phyloP scores from a whole-genome alignment of 1,140 invertebrate genomes.

The Glomeris maerens region DNA sequence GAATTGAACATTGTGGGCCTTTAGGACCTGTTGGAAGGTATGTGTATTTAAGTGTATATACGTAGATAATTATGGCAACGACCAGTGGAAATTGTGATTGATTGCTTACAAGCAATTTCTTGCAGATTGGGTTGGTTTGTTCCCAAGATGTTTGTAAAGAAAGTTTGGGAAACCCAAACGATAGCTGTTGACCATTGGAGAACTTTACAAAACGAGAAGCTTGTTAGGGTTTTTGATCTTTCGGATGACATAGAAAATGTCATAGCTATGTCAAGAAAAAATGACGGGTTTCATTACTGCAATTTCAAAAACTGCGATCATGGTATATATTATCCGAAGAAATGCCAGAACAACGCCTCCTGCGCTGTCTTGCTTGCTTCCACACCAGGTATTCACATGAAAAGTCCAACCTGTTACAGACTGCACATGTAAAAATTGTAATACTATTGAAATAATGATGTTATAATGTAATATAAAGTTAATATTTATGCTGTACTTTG shows the following conservation, averaged over 20 bases:
- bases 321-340: conserved; percentile 42
- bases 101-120: neutral
- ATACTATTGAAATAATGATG: too few species aligned
- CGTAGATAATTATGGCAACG: conserved; percentile 9
- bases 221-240: conserved; percentile 33
- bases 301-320: conserved; percentile 35
- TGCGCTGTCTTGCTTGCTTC: conserved; percentile 45
- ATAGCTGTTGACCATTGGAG: conserved; percentile 26
- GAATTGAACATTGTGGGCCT: conserved; percentile 43
- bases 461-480: too few species aligned
- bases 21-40: conserved; percentile 43
- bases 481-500: too few species aligned
- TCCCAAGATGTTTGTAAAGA: conserved; percentile 26
- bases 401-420: too few species aligned
- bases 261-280: conserved; percentile 11
- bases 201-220: conserved; percentile 22
- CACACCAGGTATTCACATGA: conserved; percentile 30
- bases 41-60: too few species aligned
- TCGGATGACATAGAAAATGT: conserved; percentile 13
- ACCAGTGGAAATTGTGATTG: conserved; percentile 4
- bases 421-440: too few species aligned
- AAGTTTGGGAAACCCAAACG: conserved; percentile 19
- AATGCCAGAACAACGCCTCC: conserved; percentile 30
- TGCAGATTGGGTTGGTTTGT: conserved; percentile 57
- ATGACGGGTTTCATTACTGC: conserved; percentile 32